Evolutionary conservation across 2,888 invertebrate species (phyloP).

Genomic region (Calephelis perditalis): DNA sequence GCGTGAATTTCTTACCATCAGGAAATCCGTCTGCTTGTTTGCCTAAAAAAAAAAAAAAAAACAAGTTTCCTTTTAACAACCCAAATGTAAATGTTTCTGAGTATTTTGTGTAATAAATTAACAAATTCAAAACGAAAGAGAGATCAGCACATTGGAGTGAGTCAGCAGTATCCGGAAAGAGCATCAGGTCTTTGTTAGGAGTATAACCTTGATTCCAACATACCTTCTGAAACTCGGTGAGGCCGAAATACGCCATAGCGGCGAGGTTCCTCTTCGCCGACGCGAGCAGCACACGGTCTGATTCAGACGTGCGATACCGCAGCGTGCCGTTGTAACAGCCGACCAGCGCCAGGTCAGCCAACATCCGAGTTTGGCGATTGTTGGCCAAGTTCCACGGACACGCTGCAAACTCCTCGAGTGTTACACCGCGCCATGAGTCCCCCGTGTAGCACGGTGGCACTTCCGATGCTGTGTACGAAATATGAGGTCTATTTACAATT

Average conservation of each 20-base stretch:
- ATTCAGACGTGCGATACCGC: slow-evolving; percentile 82
- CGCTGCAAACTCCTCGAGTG: slow-evolving; percentile 92
- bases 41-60: no score
- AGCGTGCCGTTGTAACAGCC: slow-evolving; percentile 95
- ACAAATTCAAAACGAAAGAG: no score
- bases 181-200: no score
- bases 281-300: slow-evolving; percentile 91
- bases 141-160: no score
- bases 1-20: no score
- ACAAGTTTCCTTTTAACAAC: no score
- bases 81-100: no score
- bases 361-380: slow-evolving; percentile 98
- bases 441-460: slow-evolving; percentile 90
- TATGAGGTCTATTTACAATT: background rate
- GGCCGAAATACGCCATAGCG: slow-evolving; percentile 97
- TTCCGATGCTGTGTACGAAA: slow-evolving; percentile 77
- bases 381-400: slow-evolving; percentile 96
- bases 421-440: slow-evolving; percentile 92
- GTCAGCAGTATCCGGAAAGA: no score
- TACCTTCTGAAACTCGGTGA: slow-evolving; percentile 96
- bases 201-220: background rate
- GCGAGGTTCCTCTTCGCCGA: slow-evolving; percentile 97
- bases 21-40: no score
- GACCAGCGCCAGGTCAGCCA: slow-evolving; percentile 95
- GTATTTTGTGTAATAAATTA: no score